A percentile compares a stretch with the other conserved stretches of the same genome.
Conservation (phyloP, 2,113 vertebrate genomes). For the Orientallactaga bullata region DNA sequence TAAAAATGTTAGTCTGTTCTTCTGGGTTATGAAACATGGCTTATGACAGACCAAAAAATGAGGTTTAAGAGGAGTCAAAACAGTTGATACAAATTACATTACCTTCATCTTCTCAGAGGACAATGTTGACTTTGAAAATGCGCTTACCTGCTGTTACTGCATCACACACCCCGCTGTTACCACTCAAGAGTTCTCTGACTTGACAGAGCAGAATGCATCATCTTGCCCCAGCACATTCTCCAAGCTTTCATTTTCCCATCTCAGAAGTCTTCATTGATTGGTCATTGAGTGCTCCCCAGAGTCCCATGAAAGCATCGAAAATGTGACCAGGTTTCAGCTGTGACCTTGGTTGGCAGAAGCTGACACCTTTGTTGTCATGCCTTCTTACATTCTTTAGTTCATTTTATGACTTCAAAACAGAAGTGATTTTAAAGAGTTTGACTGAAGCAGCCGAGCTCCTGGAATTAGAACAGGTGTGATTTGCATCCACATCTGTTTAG, state of each 20-base stretch:
- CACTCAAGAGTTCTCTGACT: conserved; percentile 40
- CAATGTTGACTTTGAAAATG: conserved; percentile 44
- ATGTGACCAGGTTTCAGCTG: conserved; percentile 77
- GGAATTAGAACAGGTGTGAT: conserved; percentile 80
- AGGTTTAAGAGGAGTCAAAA: conserved; percentile 52
- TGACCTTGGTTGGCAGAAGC: conserved; percentile 79
- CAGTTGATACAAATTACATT: not conserved
- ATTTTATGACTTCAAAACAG: conserved; percentile 78
- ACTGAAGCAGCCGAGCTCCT: conserved; percentile 72
- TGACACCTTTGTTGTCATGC: conserved; percentile 79
- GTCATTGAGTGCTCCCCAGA: conserved; percentile 82
- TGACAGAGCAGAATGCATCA: not conserved
- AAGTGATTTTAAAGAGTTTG: conserved; percentile 85
- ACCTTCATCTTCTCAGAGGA: conserved; percentile 29
- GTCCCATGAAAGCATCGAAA: conserved; percentile 80
- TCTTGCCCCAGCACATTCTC: not conserved
- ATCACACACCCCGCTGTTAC: not conserved
- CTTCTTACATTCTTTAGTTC: conserved; percentile 77
- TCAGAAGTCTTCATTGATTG: conserved; percentile 78
- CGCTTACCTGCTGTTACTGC: not conserved
- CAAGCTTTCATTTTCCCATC: conserved; percentile 51
- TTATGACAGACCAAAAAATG: not conserved
- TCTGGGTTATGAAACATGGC: not conserved
- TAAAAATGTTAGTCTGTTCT: not conserved
- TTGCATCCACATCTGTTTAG: conserved; percentile 81